phyloP scores from a whole-genome alignment of 1,140 invertebrate genomes.

The Geopemphigus sp. region DNA sequence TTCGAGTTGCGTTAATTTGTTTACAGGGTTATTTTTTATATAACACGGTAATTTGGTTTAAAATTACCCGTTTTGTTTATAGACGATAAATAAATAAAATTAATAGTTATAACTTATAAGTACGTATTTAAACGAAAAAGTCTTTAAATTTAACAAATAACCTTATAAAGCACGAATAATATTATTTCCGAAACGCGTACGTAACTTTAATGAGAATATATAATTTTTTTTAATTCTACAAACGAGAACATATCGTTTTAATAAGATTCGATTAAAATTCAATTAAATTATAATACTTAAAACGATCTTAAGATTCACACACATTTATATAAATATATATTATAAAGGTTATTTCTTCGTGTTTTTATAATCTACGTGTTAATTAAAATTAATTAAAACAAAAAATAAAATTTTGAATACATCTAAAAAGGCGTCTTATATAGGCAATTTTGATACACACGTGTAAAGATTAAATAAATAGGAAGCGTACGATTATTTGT shows the following conservation, averaged over 20 bases:
- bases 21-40: neutral
- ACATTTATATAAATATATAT: no score
- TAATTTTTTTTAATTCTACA: neutral
- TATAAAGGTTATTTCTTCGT: no score
- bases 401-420: neutral
- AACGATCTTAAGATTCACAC: neutral
- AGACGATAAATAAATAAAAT: neutral
- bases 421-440: slow-evolving; percentile 26
- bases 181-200: neutral
- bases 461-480: neutral
- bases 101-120: no score
- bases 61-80: neutral
- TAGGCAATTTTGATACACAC: slow-evolving; percentile 34
- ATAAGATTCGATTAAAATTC: neutral
- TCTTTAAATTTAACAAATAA: neutral
- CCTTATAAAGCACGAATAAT: neutral
- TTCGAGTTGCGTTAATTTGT: no score
- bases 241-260: neutral
- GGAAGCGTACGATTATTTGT: neutral
- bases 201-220: neutral
- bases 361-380: no score
- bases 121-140: neutral
- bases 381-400: no score
- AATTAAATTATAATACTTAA: neutral
- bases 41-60: neutral